Conservation (phyloP, 2,113 vertebrate species). For the Gobius niger region DNA sequence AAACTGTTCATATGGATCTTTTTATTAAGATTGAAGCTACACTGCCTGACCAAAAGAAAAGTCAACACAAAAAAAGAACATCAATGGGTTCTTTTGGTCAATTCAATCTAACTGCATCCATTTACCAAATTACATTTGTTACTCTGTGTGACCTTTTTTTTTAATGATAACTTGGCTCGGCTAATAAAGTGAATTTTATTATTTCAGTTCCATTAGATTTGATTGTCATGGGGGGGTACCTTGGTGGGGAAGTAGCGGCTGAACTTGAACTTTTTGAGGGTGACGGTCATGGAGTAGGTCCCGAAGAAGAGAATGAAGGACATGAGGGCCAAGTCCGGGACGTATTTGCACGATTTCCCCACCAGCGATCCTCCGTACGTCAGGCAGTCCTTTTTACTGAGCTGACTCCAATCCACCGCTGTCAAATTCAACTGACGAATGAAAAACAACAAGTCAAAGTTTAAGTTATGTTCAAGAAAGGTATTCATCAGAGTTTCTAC, state of each 20-base stretch:
- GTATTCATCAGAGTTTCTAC: neutral
- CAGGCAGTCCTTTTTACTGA: conserved; percentile 95
- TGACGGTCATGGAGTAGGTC: conserved; percentile 94
- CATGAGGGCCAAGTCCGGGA: conserved; percentile 95
- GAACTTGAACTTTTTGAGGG: conserved; percentile 97
- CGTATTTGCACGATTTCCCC: conserved; percentile 89
- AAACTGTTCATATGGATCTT: too few species aligned
- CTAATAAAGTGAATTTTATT: neutral
- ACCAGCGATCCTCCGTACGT: conserved; percentile 89
- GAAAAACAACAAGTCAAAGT: conserved; percentile 23
- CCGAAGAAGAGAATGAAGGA: conserved; percentile 99
- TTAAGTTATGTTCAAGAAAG: neutral
- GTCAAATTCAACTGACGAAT: conserved; percentile 86
- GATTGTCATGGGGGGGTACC: conserved; percentile 70
- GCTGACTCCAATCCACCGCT: conserved; percentile 96
- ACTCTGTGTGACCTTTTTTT: too few species aligned
- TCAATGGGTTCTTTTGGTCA: neutral
- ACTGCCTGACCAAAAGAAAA: too few species aligned
- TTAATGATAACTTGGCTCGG: too few species aligned
- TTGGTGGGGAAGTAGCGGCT: conserved; percentile 97
- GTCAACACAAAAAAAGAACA: too few species aligned
- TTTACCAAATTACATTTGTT: neutral
- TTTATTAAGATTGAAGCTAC: too few species aligned
- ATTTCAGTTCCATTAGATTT: neutral
- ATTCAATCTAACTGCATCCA: neutral